Evolutionary conservation across 2,113 vertebrate genomes (phyloP).

Genomic region (Albula goreensis): DNA sequence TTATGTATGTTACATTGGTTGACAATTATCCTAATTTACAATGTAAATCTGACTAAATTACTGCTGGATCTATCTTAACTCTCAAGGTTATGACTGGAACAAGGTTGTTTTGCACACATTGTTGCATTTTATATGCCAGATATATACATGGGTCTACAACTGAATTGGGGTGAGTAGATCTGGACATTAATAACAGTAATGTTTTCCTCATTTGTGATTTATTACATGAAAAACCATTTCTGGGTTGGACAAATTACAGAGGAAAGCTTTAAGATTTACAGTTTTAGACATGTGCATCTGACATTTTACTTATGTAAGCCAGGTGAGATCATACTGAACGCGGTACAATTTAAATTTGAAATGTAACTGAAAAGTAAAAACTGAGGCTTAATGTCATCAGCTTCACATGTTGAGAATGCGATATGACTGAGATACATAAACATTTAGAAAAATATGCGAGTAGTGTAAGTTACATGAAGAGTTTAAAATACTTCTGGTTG

Average conservation of each 20-base stretch:
- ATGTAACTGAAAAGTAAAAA: background rate
- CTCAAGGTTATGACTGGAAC: too few species aligned
- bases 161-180: background rate
- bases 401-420: background rate
- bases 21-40: too few species aligned
- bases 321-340: background rate
- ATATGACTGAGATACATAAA: conserved; percentile 4
- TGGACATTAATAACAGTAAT: background rate
- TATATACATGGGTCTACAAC: background rate
- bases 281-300: background rate
- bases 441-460: background rate
- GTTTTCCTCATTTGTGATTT: background rate
- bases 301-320: background rate
- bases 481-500: background rate
- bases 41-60: too few species aligned
- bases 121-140: background rate
- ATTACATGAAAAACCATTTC: background rate
- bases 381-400: background rate
- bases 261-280: background rate
- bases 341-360: background rate
- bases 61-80: too few species aligned
- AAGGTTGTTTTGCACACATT: too few species aligned
- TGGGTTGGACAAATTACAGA: background rate
- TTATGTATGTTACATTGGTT: too few species aligned
- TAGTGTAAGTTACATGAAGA: background rate